phyloP scores from a whole-genome alignment of 2,888 invertebrate genomes.

The Esperia sulphurella region DNA sequence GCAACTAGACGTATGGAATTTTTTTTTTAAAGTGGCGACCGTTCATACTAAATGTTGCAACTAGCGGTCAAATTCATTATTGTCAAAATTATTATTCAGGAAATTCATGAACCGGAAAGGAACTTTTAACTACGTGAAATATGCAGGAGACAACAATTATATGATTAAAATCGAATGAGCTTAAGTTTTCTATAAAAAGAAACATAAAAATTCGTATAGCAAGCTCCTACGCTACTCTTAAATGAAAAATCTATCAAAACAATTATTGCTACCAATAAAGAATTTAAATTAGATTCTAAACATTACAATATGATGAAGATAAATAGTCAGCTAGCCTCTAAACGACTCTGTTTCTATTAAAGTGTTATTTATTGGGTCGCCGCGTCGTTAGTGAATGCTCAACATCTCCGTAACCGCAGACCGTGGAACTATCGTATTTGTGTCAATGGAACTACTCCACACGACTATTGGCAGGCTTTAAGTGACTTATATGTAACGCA shows the following conservation, averaged over 20 bases:
- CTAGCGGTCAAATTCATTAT: no score
- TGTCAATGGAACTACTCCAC: conserved; percentile 7
- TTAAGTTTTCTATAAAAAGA: no score
- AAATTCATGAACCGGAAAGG: no score
- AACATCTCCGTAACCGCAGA: conserved; percentile 6
- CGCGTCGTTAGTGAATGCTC: conserved; percentile 2
- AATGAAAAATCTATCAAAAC: background rate
- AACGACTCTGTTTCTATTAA: conserved; percentile 1
- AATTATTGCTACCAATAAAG: background rate
- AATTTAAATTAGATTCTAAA: background rate
- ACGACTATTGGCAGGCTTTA: background rate
- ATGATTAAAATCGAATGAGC: no score
- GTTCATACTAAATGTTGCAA: no score
- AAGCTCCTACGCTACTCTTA: no score
- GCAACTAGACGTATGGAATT: no score
- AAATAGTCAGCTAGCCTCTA: background rate
- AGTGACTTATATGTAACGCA: background rate
- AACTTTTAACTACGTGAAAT: no score
- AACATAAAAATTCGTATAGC: no score
- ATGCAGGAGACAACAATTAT: no score
- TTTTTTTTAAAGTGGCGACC: no score
- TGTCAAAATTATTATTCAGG: no score
- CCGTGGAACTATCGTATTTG: conserved; percentile 6
- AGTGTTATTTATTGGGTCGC: background rate
- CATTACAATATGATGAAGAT: background rate